A percentile compares a stretch with the other conserved stretches of the same genome.
phyloP scores from a whole-genome alignment of 2,113 vertebrate species.

The Dipodomys spectabilis region DNA sequence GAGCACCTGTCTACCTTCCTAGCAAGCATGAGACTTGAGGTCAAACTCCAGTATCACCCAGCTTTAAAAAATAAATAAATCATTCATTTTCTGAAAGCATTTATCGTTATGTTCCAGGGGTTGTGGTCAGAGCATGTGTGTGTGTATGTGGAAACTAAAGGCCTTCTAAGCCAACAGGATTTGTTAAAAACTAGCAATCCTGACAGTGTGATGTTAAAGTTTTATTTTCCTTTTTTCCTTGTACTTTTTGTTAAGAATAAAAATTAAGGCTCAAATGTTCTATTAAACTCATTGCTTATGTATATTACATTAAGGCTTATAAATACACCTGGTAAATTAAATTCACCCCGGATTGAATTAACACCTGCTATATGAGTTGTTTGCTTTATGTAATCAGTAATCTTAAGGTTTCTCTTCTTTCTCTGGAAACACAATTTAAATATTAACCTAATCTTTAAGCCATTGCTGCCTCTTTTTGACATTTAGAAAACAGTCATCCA shows the following conservation, averaged over 20 bases:
- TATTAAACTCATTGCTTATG: conserved; percentile 78
- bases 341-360: conserved; percentile 80
- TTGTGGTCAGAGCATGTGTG: background rate
- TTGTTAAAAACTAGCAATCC: conserved; percentile 55
- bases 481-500: conserved; percentile 74
- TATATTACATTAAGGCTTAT: conserved; percentile 77
- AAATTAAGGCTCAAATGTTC: conserved; percentile 79
- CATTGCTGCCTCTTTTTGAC: conserved; percentile 73
- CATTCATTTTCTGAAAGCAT: background rate
- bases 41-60: too few relatives aligned
- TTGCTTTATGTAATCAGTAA: conserved; percentile 79
- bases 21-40: too few relatives aligned
- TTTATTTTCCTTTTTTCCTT: conserved; percentile 59
- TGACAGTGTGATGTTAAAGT: conserved; percentile 72
- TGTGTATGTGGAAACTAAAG: conserved; percentile 21
- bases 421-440: conserved; percentile 82
- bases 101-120: conserved; percentile 21
- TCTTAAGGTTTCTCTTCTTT: conserved; percentile 74
- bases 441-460: conserved; percentile 79
- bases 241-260: conserved; percentile 9
- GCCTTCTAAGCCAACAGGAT: conserved; percentile 48
- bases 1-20: too few relatives aligned
- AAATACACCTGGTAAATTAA: conserved; percentile 81
- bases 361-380: conserved; percentile 79
- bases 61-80: too few relatives aligned